Conservation (phyloP, 64 coral and sea anemone genomes). For the Stylophora pistillata region DNA sequence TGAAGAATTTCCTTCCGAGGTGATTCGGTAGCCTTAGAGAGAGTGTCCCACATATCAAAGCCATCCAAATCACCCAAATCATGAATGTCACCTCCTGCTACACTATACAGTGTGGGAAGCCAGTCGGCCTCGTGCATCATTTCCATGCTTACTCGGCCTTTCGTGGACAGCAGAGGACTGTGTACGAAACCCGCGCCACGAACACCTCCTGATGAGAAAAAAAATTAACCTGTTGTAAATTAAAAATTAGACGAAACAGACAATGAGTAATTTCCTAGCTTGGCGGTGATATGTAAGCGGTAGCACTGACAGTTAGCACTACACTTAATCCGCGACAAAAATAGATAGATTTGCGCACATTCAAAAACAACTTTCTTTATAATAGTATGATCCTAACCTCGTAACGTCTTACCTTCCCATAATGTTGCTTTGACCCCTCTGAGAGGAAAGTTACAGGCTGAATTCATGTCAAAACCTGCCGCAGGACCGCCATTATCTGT, state of each 20-base stretch:
- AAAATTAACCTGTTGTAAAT: background rate
- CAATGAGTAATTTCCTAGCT: too few relatives aligned
- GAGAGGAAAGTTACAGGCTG: conserved; percentile 15
- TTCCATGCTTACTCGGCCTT: conserved; percentile 84
- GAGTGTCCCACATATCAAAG: conserved; percentile 56
- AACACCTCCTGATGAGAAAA: conserved; percentile 61
- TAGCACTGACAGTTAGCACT: too few relatives aligned
- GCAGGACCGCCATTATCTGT: conserved; percentile 91
- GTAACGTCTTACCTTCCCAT: conserved; percentile 2
- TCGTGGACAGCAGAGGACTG: conserved; percentile 75
- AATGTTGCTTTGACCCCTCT: conserved; percentile 21
- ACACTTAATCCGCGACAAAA: too few relatives aligned
- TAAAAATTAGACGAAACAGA: too few relatives aligned
- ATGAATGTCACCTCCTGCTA: conserved; percentile 81
- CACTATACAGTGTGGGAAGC: conserved; percentile 87
- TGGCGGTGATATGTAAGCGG: too few relatives aligned
- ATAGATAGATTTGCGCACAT: too few relatives aligned
- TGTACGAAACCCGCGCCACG: conserved; percentile 88
- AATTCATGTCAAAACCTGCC: conserved; percentile 56
- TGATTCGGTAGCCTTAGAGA: background rate
- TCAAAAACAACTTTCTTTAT: background rate
- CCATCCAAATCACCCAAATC: conserved; percentile 74
- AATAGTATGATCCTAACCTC: background rate
- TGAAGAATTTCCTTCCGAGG: conserved; percentile 48
- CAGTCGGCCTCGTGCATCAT: conserved; percentile 93